A percentile compares a stretch with the other conserved stretches of the same genome.
phyloP scores from a whole-genome alignment of 2,888 invertebrate genomes.

The Ophioninae sp. region DNA sequence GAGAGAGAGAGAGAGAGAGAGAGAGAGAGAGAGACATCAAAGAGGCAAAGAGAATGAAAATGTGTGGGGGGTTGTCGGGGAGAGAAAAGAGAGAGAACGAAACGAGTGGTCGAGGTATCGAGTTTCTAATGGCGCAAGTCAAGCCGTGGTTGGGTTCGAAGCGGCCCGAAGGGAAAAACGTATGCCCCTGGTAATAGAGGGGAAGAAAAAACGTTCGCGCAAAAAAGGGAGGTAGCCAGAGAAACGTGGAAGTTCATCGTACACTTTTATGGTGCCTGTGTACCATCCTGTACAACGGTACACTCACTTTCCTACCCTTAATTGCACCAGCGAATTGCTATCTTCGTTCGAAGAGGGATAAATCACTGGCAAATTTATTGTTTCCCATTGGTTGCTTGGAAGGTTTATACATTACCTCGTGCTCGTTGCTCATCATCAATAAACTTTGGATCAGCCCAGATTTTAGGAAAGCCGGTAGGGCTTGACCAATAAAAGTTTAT shows the following conservation, averaged over 20 bases:
- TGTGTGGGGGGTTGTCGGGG: conserved; percentile 17
- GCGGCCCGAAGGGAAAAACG: conserved; percentile 70
- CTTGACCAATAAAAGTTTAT: too few species aligned
- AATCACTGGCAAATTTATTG: conserved; percentile 70
- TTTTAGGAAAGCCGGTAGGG: too few species aligned
- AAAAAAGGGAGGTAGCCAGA: conserved; percentile 37
- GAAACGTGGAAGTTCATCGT: conserved; percentile 30
- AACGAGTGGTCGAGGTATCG: conserved; percentile 67
- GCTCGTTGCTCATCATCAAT: conserved; percentile 8
- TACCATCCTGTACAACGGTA: conserved; percentile 13
- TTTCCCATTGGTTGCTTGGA: conserved; percentile 60
- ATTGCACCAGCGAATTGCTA: conserved; percentile 73
- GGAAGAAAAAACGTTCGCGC: conserved; percentile 68
- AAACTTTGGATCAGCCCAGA: too few species aligned
- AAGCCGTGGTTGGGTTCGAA: conserved; percentile 64
- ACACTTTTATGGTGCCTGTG: conserved; percentile 26
- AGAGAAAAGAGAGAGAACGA: conserved; percentile 26
- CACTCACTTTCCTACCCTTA: conserved; percentile 68
- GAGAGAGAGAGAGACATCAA: neutral
- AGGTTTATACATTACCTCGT: conserved; percentile 25
- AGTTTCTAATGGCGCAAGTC: conserved; percentile 78
- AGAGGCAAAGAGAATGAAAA: conserved; percentile 4
- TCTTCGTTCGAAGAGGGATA: conserved; percentile 62
- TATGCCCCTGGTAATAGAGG: conserved; percentile 75
- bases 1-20: neutral